Base-by-base conservation (phyloP, 2,888 invertebrate genomes). In the Rhodophaea formosa region DNA sequence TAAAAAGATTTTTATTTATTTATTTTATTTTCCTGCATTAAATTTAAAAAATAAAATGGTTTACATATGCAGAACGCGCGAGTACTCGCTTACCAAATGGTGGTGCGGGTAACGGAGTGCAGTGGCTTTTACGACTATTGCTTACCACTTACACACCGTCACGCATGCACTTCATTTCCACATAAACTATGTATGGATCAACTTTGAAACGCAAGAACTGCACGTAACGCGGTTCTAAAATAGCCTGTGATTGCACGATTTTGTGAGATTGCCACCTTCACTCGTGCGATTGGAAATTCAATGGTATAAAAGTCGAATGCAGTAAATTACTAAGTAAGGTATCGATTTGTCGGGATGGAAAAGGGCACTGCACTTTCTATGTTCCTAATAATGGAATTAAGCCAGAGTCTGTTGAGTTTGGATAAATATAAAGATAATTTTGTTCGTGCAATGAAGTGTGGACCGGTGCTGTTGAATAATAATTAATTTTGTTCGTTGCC, bases 301-400 rank as follows among this genome's bases (percentile, higher is more conserved):
- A 61, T 62, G 71, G 68, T 67, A 65, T 72, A 73, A 70, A 75
- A 75, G 69, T 72, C 67, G 67, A 79, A 67, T 72, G 77, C 71
- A 71, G 68, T 84, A 80, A 79, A 81, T 80, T 79, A 82, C 79
- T 79, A 72, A 82, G 75, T 77, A 75, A 72, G 63, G 61, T 85
- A 86, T 86, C 78, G 86, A 88, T 85, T 80, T 69, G 67, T 71
- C 65, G 65, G 69, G 69, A 72, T 69, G 71, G 74, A 70, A 75
- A 76, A 77, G 81, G 79, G 74, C 76, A 77, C 70, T 81, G 82
- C 74, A 78, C 79, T 79, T 81, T 77, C 74, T 69, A 65, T 67
- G 71, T 81, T 80, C 65, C 67, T 82, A 80, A 80, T 81, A 77
- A 82, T 74, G 75, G 61, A 64, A 68, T 70, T 68, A 67, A 69